phyloP scores from a whole-genome alignment of 2,113 vertebrate species.

The Phylloscopus whistleri region DNA sequence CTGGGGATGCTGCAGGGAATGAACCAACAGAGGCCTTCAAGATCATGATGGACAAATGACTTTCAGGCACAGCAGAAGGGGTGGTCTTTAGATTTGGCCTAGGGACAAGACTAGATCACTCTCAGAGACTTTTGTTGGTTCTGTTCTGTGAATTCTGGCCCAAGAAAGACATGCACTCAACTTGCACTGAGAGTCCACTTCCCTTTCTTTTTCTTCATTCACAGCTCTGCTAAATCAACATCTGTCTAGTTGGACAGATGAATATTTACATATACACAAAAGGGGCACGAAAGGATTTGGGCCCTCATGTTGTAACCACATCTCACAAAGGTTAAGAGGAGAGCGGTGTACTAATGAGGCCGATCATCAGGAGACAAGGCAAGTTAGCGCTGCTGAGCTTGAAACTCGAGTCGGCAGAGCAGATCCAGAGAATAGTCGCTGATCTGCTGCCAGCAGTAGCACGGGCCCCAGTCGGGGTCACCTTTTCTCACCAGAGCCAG shows the following conservation, averaged over 20 bases:
- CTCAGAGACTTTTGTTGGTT: background rate
- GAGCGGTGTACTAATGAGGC: background rate
- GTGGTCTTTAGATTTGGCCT: background rate
- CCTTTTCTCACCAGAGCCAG: background rate
- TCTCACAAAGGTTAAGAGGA: background rate
- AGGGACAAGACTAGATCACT: background rate
- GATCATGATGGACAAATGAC: background rate
- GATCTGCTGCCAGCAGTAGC: background rate
- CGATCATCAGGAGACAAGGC: background rate
- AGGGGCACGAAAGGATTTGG: background rate
- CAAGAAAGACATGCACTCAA: background rate
- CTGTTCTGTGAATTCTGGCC: background rate
- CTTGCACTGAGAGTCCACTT: background rate
- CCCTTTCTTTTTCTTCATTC: background rate
- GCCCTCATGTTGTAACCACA: background rate
- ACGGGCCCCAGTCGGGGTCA: background rate
- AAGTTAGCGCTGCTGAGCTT: background rate
- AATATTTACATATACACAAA: background rate
- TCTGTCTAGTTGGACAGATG: background rate
- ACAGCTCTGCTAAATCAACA: background rate
- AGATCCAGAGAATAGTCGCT: background rate
- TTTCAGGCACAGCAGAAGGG: fast-evolving
- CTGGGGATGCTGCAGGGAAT: background rate
- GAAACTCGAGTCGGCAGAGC: background rate
- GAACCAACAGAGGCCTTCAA: background rate